Conservation (phyloP, 1,140 invertebrate species). For the Drosophila nigromelanica region DNA sequence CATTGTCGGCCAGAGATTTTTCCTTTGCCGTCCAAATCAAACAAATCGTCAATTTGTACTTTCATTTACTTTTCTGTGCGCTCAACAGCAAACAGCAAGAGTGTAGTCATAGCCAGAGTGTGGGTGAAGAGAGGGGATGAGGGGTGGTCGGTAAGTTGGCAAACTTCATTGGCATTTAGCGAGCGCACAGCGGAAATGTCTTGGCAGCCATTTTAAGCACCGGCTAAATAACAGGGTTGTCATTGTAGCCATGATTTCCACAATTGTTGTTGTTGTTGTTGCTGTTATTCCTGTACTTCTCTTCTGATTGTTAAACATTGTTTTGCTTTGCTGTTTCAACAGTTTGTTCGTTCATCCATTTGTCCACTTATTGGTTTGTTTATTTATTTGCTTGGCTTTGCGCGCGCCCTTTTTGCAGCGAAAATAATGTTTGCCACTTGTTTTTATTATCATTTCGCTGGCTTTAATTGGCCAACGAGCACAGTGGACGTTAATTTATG, state of each 20-base stretch:
- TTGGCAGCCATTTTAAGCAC: constrained; percentile 77
- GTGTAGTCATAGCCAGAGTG: background rate
- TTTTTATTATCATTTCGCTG: constrained; percentile 57
- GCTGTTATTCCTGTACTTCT: constrained; percentile 40
- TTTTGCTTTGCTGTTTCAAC: constrained; percentile 33
- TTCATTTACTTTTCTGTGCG: constrained; percentile 74
- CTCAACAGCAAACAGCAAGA: constrained; percentile 52
- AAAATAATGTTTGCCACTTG: constrained; percentile 29
- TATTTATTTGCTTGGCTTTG: constrained; percentile 65
- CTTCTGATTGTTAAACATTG: constrained; percentile 56
- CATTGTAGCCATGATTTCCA: constrained; percentile 52
- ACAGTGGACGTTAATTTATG: constrained; percentile 14
- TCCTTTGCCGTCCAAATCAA: constrained; percentile 68
- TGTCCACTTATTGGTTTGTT: constrained; percentile 29
- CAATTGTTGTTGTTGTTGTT: constrained; percentile 29
- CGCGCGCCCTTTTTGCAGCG: constrained; percentile 52
- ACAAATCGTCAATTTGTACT: constrained; percentile 81
- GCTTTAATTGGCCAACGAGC: constrained; percentile 60
- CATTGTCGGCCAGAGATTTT: constrained; percentile 44
- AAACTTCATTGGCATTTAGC: constrained; percentile 16
- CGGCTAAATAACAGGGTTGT: constrained; percentile 72
- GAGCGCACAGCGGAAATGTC: constrained; percentile 60
- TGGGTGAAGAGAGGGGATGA: background rate
- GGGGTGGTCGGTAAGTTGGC: background rate
- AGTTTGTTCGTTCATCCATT: constrained; percentile 35